These are phyloP conservation scores for Acropternis orthonyx DNA, from an alignment of 2,797 vertebrate species.

Conservation along the genomic window DNA sequence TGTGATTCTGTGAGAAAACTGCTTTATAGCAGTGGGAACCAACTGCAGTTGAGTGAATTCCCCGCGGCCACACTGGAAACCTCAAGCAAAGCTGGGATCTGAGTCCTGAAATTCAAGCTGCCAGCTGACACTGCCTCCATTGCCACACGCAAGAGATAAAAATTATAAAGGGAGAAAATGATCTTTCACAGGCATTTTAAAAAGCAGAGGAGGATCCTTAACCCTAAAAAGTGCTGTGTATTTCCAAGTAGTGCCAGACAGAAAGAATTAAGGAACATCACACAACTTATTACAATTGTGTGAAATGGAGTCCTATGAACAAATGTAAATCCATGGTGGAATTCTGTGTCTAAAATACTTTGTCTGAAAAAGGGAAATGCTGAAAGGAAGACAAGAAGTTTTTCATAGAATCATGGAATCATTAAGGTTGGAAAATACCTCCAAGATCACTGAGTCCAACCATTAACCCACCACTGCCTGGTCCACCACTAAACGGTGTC, in stretches of 20 bases:
- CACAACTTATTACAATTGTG: neutral
- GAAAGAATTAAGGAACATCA: neutral
- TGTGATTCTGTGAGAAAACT: neutral
- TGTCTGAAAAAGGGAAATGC: neutral
- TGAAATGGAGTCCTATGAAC: neutral
- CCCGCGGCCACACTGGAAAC: neutral
- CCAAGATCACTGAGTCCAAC: neutral
- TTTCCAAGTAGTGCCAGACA: neutral
- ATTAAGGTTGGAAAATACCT: neutral
- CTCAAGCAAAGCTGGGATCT: neutral
- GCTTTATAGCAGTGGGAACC: neutral
- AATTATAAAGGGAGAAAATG: neutral
- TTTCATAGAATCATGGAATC: neutral
- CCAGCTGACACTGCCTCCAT: neutral
- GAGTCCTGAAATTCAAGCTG: neutral
- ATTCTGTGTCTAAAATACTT: neutral
- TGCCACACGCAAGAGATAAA: neutral
- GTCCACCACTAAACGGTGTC: neutral
- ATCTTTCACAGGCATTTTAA: neutral
- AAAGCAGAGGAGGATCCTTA: neutral
- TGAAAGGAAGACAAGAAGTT: neutral
- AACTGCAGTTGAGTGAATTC: neutral
- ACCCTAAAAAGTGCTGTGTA: neutral
- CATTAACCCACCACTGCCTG: neutral
- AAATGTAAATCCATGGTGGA: neutral